Conservation (phyloP, 2,113 vertebrate species). For the human (Homo sapiens) region DNA sequence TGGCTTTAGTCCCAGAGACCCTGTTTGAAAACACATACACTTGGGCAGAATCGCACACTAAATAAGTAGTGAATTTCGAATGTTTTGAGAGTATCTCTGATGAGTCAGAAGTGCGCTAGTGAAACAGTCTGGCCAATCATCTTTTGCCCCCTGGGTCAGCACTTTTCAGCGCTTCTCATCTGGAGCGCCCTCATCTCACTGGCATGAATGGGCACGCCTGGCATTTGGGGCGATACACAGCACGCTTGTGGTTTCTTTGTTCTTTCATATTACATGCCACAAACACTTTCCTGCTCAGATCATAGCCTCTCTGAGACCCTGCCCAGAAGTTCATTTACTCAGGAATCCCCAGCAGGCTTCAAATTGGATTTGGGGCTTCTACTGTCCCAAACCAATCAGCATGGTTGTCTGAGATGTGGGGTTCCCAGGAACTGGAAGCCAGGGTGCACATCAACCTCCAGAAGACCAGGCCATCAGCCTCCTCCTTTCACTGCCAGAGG, state of each 20-base stretch:
- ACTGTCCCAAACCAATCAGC: not conserved
- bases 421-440: not conserved
- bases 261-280: not conserved
- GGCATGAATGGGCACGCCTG: not conserved
- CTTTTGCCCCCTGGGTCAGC: not conserved
- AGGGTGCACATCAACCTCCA: not conserved
- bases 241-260: not conserved
- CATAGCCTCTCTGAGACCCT: not conserved
- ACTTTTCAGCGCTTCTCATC: not conserved
- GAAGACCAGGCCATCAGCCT: not conserved
- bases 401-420: not conserved
- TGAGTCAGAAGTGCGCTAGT: not conserved
- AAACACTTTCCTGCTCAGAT: conserved; percentile 2
- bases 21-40: not conserved
- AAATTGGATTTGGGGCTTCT: not conserved
- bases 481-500: not conserved
- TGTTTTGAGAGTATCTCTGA: not conserved
- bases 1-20: not conserved
- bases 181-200: not conserved
- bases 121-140: no score
- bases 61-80: not conserved
- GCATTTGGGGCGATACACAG: not conserved
- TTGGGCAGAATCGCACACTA: not conserved
- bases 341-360: not conserved
- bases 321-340: conserved; percentile 33